phyloP scores from a whole-genome alignment of 2,113 vertebrate species.

The Ellobius talpinus region DNA sequence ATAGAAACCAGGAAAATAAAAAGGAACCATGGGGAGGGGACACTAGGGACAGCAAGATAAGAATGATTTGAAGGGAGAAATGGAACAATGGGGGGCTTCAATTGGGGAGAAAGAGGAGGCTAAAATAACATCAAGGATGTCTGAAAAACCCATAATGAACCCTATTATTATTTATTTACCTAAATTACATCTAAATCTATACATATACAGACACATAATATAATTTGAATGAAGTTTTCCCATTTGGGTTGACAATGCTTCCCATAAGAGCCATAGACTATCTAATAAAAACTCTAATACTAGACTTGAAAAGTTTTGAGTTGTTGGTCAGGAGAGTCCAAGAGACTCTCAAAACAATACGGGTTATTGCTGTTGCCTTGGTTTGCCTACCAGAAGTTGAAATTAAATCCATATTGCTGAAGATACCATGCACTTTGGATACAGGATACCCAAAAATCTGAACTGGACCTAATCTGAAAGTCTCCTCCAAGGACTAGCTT shows the following conservation, averaged over 20 bases:
- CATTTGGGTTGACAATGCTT: neutral
- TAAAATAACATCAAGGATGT: neutral
- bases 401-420: neutral
- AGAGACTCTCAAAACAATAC: neutral
- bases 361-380: neutral
- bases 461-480: neutral
- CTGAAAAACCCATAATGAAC: neutral
- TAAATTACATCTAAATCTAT: neutral
- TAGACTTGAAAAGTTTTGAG: neutral
- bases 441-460: neutral
- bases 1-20: neutral
- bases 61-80: neutral
- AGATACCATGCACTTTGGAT: neutral
- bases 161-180: neutral
- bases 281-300: neutral
- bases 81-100: too few relatives aligned
- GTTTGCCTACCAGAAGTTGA: neutral
- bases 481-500: neutral
- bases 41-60: neutral
- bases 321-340: neutral
- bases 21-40: neutral
- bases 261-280: neutral
- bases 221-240: neutral
- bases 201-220: neutral
- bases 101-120: neutral